A percentile compares a stretch with the other conserved stretches of the same genome.
phyloP scores from a whole-genome alignment of 2,888 invertebrate species.

The Nomada ruficornis region DNA sequence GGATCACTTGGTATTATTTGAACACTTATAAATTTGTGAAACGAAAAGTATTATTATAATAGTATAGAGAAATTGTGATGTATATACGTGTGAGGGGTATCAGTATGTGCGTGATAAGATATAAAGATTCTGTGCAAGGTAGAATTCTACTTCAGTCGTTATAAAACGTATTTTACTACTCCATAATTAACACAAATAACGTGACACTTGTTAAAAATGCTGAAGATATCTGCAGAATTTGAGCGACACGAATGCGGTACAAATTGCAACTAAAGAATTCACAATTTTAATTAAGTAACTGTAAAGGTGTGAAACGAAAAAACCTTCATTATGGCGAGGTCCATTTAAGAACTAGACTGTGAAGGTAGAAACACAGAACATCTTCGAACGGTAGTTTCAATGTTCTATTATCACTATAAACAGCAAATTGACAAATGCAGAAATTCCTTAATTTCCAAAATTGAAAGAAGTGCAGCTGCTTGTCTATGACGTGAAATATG shows the following conservation, averaged over 20 bases:
- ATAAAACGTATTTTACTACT: neutral
- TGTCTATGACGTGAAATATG: no score
- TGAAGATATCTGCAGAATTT: neutral
- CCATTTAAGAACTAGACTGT: conserved; percentile 28
- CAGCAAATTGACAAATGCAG: neutral
- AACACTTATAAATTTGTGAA: no score
- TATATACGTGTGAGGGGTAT: no score
- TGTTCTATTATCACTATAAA: conserved; percentile 13
- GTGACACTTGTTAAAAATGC: neutral
- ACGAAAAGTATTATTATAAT: no score
- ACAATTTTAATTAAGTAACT: conserved; percentile 13
- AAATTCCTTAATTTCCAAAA: neutral
- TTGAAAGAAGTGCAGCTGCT: no score
- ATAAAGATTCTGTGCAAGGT: no score
- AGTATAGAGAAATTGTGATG: no score
- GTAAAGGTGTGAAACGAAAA: conserved; percentile 1
- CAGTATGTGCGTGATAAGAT: no score
- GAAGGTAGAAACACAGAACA: conserved; percentile 1
- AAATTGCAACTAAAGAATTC: neutral
- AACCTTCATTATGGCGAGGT: conserved; percentile 1
- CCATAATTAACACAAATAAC: neutral
- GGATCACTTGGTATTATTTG: no score
- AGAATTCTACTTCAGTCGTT: neutral
- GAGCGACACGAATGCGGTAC: neutral
- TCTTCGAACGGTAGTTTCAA: conserved; percentile 17